A percentile compares a stretch with the other conserved stretches of the same genome.
phyloP scores from a whole-genome alignment of 23 tunicate genomes.

The Phallusia fumigata region DNA sequence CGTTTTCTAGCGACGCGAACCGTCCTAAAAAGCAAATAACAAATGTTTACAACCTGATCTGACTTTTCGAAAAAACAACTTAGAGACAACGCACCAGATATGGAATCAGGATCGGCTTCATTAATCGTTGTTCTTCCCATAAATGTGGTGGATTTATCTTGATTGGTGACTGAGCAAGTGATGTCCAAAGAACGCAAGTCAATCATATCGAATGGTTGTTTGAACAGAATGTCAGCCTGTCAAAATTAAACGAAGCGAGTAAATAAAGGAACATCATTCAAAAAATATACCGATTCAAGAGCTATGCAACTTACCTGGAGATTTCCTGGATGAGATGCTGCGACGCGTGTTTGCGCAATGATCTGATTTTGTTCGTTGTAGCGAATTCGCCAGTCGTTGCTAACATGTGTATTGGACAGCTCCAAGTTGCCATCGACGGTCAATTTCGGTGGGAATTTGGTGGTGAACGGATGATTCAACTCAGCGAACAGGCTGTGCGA shows the following conservation, averaged over 20 bases:
- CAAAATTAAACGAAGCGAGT: too few relatives aligned
- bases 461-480: neutral
- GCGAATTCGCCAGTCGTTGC: conserved; percentile 7
- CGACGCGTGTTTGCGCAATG: neutral
- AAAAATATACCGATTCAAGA: neutral
- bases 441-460: neutral
- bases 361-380: neutral
- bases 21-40: neutral
- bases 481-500: neutral
- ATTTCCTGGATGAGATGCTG: neutral
- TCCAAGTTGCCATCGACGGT: neutral
- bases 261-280: too few relatives aligned
- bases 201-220: neutral
- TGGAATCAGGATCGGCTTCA: neutral
- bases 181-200: neutral
- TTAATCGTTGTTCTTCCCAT: neutral
- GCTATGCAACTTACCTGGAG: conserved; percentile 1
- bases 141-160: neutral
- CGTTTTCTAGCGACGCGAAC: neutral
- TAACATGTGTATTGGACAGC: neutral
- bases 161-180: neutral
- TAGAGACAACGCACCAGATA: neutral
- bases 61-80: neutral
- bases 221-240: conserved; percentile 16
- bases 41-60: neutral